A percentile compares a stretch with the other conserved stretches of the same genome.
phyloP scores from a whole-genome alignment of 2,113 vertebrate species.

The Sinocyclocheilus anophthalmus region DNA sequence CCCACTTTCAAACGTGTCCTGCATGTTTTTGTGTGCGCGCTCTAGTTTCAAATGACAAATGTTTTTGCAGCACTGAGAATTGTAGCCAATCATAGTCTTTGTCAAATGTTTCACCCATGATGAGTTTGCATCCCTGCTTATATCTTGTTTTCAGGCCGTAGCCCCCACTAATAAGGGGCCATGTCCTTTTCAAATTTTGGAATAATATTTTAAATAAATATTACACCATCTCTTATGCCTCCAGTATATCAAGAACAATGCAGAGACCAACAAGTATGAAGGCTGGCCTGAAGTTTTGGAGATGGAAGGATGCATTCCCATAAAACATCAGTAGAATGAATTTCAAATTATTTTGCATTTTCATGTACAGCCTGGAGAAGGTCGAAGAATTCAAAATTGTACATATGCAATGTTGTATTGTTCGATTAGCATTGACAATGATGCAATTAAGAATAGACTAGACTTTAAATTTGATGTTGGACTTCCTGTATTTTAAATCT shows the following conservation, averaged over 20 bases:
- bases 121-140: too few species aligned
- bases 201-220: not conserved
- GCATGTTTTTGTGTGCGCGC: too few species aligned
- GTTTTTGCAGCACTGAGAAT: too few species aligned
- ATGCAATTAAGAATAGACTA: not conserved
- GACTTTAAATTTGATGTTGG: not conserved
- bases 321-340: constrained; percentile 78
- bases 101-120: too few species aligned
- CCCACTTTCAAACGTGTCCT: too few species aligned
- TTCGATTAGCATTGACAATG: not conserved
- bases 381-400: not conserved
- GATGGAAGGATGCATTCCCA: constrained; percentile 97
- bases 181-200: not conserved
- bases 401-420: not conserved
- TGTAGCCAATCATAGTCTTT: too few species aligned
- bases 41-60: too few species aligned
- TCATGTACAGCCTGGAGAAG: not conserved
- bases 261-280: constrained; percentile 95
- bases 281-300: constrained; percentile 98
- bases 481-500: not conserved
- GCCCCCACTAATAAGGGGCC: not conserved
- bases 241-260: constrained; percentile 95
- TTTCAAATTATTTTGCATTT: not conserved
- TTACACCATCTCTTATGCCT: constrained; percentile 43
- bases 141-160: not conserved